Evolutionary conservation across 2,797 vertebrate species (phyloP).

Genomic region (Gadopsis bispinosus): DNA sequence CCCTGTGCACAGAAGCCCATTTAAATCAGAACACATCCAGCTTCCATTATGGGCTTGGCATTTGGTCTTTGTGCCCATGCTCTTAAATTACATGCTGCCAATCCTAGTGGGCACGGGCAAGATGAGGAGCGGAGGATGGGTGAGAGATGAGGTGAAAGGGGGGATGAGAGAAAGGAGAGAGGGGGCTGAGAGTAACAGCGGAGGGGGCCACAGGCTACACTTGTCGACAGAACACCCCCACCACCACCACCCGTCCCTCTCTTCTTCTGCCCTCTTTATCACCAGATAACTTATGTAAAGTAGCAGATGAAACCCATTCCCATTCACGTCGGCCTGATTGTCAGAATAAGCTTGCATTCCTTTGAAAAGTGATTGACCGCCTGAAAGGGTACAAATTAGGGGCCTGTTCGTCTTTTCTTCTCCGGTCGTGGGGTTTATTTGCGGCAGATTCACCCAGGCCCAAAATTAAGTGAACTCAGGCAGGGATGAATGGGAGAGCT

Average conservation of each 20-base stretch:
- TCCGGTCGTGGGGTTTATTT: slow-evolving; percentile 84
- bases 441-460: slow-evolving; percentile 86
- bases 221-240: slow-evolving; percentile 66
- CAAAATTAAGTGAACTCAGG: slow-evolving; percentile 89
- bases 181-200: slow-evolving; percentile 53
- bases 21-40: slow-evolving; percentile 86
- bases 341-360: slow-evolving; percentile 89
- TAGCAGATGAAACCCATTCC: slow-evolving; percentile 83
- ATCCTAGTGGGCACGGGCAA: slow-evolving; percentile 85
- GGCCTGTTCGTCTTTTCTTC: slow-evolving; percentile 84
- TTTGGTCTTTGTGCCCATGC: slow-evolving; percentile 89
- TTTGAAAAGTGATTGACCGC: slow-evolving; percentile 85
- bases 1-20: slow-evolving; percentile 82
- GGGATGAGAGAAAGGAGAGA: slow-evolving; percentile 62
- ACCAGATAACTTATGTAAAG: slow-evolving; percentile 85
- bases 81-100: slow-evolving; percentile 91
- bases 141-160: slow-evolving; percentile 80
- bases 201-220: slow-evolving; percentile 63
- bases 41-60: slow-evolving; percentile 88
- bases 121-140: slow-evolving; percentile 79
- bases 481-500: slow-evolving; percentile 84
- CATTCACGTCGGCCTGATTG: slow-evolving; percentile 85
- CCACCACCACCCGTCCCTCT: slow-evolving; percentile 38
- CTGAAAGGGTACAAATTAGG: slow-evolving; percentile 87
- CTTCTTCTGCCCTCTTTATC: slow-evolving; percentile 80